A percentile compares a stretch with the other conserved stretches of the same genome.
These are phyloP conservation scores for Heliconius melpomene DNA, from an alignment of 1,140 invertebrate species.

Conservation along the genomic window DNA sequence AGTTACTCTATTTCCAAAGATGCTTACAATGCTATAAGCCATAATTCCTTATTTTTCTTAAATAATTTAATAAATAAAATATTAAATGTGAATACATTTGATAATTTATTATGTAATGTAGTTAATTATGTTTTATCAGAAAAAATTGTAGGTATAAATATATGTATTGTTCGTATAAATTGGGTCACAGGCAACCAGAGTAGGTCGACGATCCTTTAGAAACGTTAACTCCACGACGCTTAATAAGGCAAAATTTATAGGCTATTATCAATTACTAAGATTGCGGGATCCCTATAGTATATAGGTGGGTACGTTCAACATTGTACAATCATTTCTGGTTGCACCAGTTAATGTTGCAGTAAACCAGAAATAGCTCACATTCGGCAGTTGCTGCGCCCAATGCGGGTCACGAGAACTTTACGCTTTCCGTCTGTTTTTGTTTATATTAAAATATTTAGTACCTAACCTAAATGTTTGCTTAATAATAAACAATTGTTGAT, in stretches of 20 bases:
- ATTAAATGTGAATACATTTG: no score
- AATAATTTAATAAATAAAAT: neutral
- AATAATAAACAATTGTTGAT: neutral
- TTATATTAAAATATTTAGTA: neutral
- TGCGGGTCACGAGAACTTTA: constrained; percentile 18
- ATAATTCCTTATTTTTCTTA: neutral
- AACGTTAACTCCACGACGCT: constrained; percentile 20
- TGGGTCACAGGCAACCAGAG: constrained; percentile 32
- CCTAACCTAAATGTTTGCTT: neutral
- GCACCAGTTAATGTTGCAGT: constrained; percentile 29
- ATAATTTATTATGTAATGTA: no score
- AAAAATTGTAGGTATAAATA: constrained; percentile 24
- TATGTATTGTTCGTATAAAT: constrained; percentile 24
- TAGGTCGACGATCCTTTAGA: constrained; percentile 35
- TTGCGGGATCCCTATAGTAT: constrained; percentile 42
- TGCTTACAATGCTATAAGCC: neutral
- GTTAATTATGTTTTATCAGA: no score
- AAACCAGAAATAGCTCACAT: constrained; percentile 41
- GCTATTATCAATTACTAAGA: constrained; percentile 57
- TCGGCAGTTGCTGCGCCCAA: constrained; percentile 17
- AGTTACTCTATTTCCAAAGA: neutral
- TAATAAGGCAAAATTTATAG: constrained; percentile 59
- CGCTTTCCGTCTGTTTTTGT: neutral
- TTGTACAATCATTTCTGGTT: constrained; percentile 32
- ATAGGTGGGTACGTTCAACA: constrained; percentile 26